These are phyloP conservation scores for Cistogaster globosa DNA, from an alignment of 2,888 invertebrate species.

Conservation along the genomic window DNA sequence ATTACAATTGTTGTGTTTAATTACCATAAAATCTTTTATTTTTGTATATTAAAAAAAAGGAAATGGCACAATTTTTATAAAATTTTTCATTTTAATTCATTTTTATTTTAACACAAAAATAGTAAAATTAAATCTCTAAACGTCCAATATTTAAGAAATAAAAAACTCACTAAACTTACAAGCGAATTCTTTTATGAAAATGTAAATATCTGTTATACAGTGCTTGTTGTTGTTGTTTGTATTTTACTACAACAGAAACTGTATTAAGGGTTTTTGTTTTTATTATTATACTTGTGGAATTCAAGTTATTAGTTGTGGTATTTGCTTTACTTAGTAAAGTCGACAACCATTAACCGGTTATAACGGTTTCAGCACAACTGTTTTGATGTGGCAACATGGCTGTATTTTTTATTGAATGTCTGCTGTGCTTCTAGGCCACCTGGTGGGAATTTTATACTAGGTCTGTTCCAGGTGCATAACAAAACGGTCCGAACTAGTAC, in stretches of 20 bases:
- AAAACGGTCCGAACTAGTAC: too few species aligned
- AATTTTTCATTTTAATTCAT: constrained; percentile 24
- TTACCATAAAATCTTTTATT: constrained; percentile 11
- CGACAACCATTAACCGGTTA: too few species aligned
- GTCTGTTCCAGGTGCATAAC: too few species aligned
- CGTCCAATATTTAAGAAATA: constrained; percentile 67
- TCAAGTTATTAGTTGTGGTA: too few species aligned
- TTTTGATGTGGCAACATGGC: too few species aligned
- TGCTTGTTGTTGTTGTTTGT: neutral
- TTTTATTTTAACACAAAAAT: neutral
- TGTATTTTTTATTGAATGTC: too few species aligned
- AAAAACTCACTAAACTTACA: constrained; percentile 54
- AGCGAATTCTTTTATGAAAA: neutral
- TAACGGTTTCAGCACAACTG: too few species aligned
- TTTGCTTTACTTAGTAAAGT: too few species aligned
- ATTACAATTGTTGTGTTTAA: constrained; percentile 35
- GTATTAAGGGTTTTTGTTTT: too few species aligned
- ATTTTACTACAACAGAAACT: neutral
- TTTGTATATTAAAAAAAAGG: neutral
- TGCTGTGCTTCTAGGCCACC: too few species aligned
- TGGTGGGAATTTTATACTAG: too few species aligned
- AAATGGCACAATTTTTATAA: constrained; percentile 57
- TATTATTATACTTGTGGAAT: too few species aligned
- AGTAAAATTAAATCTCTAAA: constrained; percentile 42
- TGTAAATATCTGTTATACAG: neutral